Evolutionary conservation across 2,888 invertebrate genomes (phyloP), one percentile per base, ranked within the genome.

Genomic region (Drosophila quinaria): DNA sequence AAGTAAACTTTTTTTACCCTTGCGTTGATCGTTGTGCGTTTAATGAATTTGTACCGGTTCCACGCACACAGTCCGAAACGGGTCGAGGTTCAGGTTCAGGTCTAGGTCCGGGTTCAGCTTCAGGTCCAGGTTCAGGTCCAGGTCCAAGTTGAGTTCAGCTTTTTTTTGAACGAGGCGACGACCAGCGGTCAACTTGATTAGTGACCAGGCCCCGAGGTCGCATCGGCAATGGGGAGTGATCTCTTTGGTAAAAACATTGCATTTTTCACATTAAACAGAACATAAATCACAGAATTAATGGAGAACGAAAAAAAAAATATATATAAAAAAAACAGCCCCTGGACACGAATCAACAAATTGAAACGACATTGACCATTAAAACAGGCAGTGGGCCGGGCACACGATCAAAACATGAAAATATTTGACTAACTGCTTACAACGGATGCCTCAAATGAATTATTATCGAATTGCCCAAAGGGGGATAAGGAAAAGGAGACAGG

Each of bases 321-420:
- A 61, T 19, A 19, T 50, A 49, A 1, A 4, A 47, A 47, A 25
- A 50, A 49, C 35, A 68, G 73, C 78, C 81, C 78, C 55, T 69
- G 44, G 47, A 49, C 72, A 51, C 55, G 64, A 67, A 74, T 74
- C 78, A 80, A 87, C 83, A 82, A 79, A 82, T 81, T 78, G 82
- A 49, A 78, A 49, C 73, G 42, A 74, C 61, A 33, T 44, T 56
- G 44, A 73, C 49, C 37, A 54, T 54, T 44, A 19, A 33, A 58
- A 44, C 76, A 70, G 77, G 64, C 47, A 84, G 87, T 90, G 82
- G 86, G 83, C 74, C 81, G 85, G 89, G 64, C 86, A 81, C 73
- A 81, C 81, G 92, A 91, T 91, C 91, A 91, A 78, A 91, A 91
- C 90, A 91, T 87, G 74, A 84, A 92, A 91, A 91, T 92, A 92